phyloP scores from a whole-genome alignment of 2,888 invertebrate species.

The Zaprionus bogoriensis region DNA sequence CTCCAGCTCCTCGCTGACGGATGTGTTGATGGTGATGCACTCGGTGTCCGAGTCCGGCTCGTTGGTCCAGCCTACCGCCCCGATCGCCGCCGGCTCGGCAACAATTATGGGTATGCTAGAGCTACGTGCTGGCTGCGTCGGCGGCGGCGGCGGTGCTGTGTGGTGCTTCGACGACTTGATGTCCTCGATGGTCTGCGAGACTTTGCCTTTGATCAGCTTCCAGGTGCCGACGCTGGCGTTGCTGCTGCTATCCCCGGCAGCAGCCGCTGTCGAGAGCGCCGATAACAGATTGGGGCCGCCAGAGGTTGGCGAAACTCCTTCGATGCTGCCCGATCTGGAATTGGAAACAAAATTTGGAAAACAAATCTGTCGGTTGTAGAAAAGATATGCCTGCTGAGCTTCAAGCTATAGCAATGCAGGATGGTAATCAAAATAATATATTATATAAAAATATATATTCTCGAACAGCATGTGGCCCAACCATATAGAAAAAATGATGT shows the following conservation, averaged over 20 bases:
- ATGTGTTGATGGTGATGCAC: slow-evolving; percentile 72
- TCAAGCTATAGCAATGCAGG: too few relatives aligned
- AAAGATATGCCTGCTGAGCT: not conserved
- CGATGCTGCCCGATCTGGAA: slow-evolving; percentile 81
- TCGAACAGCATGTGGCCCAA: too few relatives aligned
- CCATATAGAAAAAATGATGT: not conserved
- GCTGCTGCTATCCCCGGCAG: slow-evolving; percentile 34
- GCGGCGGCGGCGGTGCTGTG: slow-evolving; percentile 14
- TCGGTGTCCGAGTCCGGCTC: slow-evolving; percentile 81
- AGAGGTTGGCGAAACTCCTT: slow-evolving; percentile 76
- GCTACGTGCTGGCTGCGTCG: slow-evolving; percentile 30
- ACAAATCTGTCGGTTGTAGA: slow-evolving; percentile 11
- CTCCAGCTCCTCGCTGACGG: slow-evolving; percentile 76
- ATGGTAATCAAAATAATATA: too few relatives aligned
- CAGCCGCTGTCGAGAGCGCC: slow-evolving; percentile 58
- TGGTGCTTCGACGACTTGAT: slow-evolving; percentile 82
- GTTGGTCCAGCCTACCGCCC: slow-evolving; percentile 50
- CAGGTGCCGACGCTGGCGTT: slow-evolving; percentile 80
- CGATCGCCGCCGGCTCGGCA: slow-evolving; percentile 45
- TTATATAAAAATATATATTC: too few relatives aligned
- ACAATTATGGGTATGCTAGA: slow-evolving; percentile 59
- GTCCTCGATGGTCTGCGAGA: slow-evolving; percentile 82
- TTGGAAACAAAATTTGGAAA: slow-evolving; percentile 34
- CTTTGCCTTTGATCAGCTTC: slow-evolving; percentile 82
- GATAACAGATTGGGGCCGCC: slow-evolving; percentile 69